phyloP scores from a whole-genome alignment of 2,797 vertebrate species.

The Sebastes vulpes region DNA sequence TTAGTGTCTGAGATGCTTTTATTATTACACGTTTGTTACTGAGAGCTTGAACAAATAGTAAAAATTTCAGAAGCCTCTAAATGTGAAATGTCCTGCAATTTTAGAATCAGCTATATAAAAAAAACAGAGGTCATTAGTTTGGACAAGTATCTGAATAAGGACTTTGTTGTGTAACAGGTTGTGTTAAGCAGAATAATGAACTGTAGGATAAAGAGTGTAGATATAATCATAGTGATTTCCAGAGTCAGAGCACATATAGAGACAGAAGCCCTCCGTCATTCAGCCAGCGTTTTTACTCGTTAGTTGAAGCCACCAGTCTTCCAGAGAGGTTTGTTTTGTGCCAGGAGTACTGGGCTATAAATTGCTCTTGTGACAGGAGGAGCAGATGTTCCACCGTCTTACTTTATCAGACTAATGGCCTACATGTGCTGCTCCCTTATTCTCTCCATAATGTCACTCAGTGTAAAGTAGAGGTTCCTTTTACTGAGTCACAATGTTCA shows the following conservation, averaged over 20 bases:
- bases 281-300: constrained; percentile 16
- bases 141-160: neutral
- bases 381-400: constrained; percentile 55
- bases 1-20: neutral
- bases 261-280: neutral
- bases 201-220: neutral
- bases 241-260: neutral
- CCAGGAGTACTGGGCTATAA: constrained; percentile 50
- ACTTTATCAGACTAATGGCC: constrained; percentile 43
- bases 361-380: constrained; percentile 45
- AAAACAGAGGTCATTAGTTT: neutral
- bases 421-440: neutral
- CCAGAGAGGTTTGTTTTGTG: constrained; percentile 32
- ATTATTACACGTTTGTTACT: neutral
- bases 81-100: neutral
- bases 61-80: neutral
- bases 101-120: neutral
- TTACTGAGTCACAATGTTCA: constrained; percentile 1
- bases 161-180: neutral
- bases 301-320: constrained; percentile 37
- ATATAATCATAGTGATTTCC: neutral
- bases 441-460: neutral
- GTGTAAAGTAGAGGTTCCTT: constrained; percentile 3
- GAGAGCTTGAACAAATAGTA: neutral
- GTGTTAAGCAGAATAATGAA: neutral